Evolutionary conservation across 2,888 invertebrate genomes (phyloP), one percentile per base, ranked within the genome.

Genomic region (Strigamia transsilvanica): DNA sequence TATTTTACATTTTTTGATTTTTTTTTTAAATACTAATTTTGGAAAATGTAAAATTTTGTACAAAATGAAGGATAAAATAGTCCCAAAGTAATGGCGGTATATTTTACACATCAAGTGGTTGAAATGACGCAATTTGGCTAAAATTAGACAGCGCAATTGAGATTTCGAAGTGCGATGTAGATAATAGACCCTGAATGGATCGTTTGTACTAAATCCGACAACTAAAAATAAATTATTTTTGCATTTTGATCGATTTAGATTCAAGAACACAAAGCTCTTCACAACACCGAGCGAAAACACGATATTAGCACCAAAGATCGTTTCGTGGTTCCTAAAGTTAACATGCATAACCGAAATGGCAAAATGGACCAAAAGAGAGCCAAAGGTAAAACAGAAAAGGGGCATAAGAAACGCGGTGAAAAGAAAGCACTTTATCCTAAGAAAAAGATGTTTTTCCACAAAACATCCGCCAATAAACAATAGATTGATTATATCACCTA

Each of bases 251-350:
- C 12, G 10, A 13, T 46, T 46, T n/a, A 46, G 46, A 46, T 0
- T 5, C 46, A 46, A 46, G 46, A 46, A 46, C 46, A 46, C 46
- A 46, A 46, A 46, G 13, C 46, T 46, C 46, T 46, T 13, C 46
- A 46, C 5, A 46, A 46, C 46, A 15, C 4, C 61, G 23, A 61
- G 4, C 21, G 23, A 18, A 61, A 61, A 23, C 61, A 61, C 23
- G 61, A 61, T 21, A 61, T 23, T n/a, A n/a, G n/a, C 21, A 61
- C 21, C 61, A 61, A 61, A 61, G 61, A 61, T 61, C 61, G 61
- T 61, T 61, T 61, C 21, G 21, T 21, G 21, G 51, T 18, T 51
- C 51, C 51, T 51, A 23, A 18, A 10, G 61, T 4, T 21, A 61
- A 61, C 61, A 61, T 61, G 61, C 61, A 61, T 61, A 18, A 61